Base-by-base conservation (phyloP, 2,113 vertebrate genomes). In the Microcebus griseorufus region DNA sequence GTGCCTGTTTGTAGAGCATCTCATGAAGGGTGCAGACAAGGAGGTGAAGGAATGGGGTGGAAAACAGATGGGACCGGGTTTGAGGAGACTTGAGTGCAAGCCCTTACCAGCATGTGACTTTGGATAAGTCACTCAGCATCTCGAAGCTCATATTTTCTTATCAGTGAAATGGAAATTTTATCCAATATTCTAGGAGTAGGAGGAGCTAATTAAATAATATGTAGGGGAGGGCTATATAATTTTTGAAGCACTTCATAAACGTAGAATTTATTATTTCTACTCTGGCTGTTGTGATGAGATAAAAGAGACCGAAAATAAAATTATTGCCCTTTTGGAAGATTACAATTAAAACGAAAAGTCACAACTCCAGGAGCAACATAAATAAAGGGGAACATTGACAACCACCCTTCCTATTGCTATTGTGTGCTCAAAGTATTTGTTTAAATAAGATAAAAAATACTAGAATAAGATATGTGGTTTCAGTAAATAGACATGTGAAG, bases 381-480 rank as follows among this genome's bases (percentile, higher is more conserved):
- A 22, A 60, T 37, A 65, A 88, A 72, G 6, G 22, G 11, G 48
- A 80, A 94, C 51, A 60, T 13, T 42, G 42, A 37, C 25, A 42
- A 55, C 22, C 29, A 88, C 20, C 9, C 20, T 76, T 88, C 42
- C 62, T 79, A 48, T 70, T 53, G 70, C 25, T 60, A 55, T 18
- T 13, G n/a, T 62, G 25, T 65, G 32, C 45, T 72, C 72, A 76
- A 75, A 53, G 87, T 55, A 55, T 78, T 69, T 95, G 17, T 90
- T 79, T 48, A 87, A 76, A 89, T 55, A 25, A 85, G 88, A 83
- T 60, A 64, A 79, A 64, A 97, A 93, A 86, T 27, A 87, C n/a
- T 14, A 25, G 0, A 76, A 17, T 18, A 75, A 53, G 18, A 58
- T 23, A 32, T 25, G 32, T 8, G 37, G 65, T 27, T 75, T 75